Conservation (phyloP, 2,797 vertebrate genomes). For the Megaceryle alcyon region DNA sequence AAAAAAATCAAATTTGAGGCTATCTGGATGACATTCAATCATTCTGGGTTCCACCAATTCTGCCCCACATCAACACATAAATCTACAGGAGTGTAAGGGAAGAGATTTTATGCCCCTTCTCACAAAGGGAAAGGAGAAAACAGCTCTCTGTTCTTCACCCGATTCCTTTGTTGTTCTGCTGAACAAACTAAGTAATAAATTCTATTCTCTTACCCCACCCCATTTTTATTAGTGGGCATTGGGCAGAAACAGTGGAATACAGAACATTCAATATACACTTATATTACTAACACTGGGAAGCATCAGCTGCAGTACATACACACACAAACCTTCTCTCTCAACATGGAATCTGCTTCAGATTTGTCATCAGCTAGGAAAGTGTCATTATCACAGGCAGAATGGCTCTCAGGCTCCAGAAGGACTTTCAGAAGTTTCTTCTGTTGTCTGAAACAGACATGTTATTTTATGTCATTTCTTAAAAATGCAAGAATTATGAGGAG, state of each 20-base stretch:
- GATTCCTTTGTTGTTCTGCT: neutral
- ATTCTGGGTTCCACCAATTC: neutral
- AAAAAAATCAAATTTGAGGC: neutral
- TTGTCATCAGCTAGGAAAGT: neutral
- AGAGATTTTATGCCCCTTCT: neutral
- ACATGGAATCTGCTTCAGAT: neutral
- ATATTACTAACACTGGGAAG: neutral
- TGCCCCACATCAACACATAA: neutral
- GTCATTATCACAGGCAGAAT: neutral
- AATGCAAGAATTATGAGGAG: too few species aligned
- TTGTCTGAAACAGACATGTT: conserved; percentile 82
- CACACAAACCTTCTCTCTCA: conserved; percentile 48
- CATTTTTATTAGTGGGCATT: neutral
- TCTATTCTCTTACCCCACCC: neutral
- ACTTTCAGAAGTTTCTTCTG: conserved; percentile 85
- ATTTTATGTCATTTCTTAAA: neutral
- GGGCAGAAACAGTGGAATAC: neutral
- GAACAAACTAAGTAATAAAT: neutral
- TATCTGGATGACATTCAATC: neutral
- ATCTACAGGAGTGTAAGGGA: neutral
- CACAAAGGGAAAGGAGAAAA: neutral
- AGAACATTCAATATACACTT: neutral
- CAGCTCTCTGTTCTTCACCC: neutral
- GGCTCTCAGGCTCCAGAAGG: conserved; percentile 79
- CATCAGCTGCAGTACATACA: neutral